phyloP scores from a whole-genome alignment of 2,888 invertebrate species.

The Melieria crassipennis region DNA sequence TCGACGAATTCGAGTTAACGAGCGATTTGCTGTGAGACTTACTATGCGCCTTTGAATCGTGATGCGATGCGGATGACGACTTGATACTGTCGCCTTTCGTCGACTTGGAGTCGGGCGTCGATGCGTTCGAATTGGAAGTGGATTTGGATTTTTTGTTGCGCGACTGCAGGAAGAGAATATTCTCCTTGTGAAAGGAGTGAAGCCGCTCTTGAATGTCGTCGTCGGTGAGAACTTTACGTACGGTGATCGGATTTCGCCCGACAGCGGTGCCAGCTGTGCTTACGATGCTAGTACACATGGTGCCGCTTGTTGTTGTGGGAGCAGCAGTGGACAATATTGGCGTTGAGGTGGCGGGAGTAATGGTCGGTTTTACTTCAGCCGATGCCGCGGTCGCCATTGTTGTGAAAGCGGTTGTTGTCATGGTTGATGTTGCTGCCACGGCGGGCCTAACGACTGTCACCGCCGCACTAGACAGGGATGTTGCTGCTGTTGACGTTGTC shows the following conservation, averaged over 20 bases:
- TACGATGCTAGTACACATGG: constrained; percentile 24
- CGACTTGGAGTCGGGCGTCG: constrained; percentile 12
- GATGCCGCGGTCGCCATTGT: constrained; percentile 19
- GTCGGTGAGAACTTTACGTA: constrained; percentile 60
- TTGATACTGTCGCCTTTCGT: neutral
- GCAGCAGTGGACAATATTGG: neutral
- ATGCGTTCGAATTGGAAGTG: constrained; percentile 10
- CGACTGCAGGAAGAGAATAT: constrained; percentile 71
- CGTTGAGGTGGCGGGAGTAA: neutral
- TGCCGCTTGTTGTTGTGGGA: neutral
- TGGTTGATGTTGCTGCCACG: constrained; percentile 18
- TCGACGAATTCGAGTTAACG: constrained; percentile 29
- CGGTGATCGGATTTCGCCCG: neutral
- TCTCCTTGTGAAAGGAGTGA: constrained; percentile 73
- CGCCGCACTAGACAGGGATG: neutral
- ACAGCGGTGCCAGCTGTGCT: neutral
- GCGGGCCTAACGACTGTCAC: constrained; percentile 1
- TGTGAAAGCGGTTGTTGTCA: constrained; percentile 18
- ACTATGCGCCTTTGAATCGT: constrained; percentile 31
- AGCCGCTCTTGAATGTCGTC: constrained; percentile 73
- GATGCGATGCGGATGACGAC: constrained; percentile 32
- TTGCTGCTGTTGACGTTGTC: neutral
- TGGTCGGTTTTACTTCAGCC: neutral
- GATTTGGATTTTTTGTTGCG: constrained; percentile 66
- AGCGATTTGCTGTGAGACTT: constrained; percentile 33